Evolutionary conservation across 2,888 invertebrate species (phyloP), one percentile per base, ranked within the genome.

Genomic region (Apotomis capreana): DNA sequence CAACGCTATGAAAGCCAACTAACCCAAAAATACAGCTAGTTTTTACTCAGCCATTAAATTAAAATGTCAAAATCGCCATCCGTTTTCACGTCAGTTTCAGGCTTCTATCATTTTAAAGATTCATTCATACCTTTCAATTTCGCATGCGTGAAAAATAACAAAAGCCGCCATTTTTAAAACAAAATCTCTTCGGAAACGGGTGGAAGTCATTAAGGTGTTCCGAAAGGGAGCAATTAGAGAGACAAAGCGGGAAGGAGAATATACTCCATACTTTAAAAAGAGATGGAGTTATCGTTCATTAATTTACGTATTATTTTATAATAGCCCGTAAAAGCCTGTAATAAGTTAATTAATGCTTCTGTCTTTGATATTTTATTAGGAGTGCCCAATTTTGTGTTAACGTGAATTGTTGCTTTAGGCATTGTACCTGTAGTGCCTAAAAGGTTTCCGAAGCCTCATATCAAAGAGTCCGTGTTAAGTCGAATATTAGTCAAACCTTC

Each of bases 181-280:
- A 83, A 85, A 84, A 84, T 86, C 81, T 82, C 80, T 80, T 81
- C 77, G 83, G 82, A 87, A 90, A 89, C 90, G 58, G 87, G 86
- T 86, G 90, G 88, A 89, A 90, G 88, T 90, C 89, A 90, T 91
- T 91, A 91, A 82, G 83, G 83, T 86, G 83, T 80, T 81, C 79
- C 79, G 81, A 83, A 84, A 82, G 86, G 77, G 79, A 83, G 88
- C 89, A 91, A 91, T 91, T 91, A 90, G 83, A 83, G 81, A 88
- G 81, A 78, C 86, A 80, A 80, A 83, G 81, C 59, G 79, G 76
- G 81, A 80, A 69, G 72, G 81, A 73, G 79, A 79, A 84, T 81
- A 78, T 78, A 76, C 74, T 73, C 78, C 76, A 83, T 80, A 83
- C 78, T 82, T 74, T 72, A 74, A 74, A 75, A 77, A 75, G 78